Percentiles rank a stretch among this genome's conserved stretches.
phyloP scores from a whole-genome alignment of 2,888 invertebrate species.

The Timema cristinae region DNA sequence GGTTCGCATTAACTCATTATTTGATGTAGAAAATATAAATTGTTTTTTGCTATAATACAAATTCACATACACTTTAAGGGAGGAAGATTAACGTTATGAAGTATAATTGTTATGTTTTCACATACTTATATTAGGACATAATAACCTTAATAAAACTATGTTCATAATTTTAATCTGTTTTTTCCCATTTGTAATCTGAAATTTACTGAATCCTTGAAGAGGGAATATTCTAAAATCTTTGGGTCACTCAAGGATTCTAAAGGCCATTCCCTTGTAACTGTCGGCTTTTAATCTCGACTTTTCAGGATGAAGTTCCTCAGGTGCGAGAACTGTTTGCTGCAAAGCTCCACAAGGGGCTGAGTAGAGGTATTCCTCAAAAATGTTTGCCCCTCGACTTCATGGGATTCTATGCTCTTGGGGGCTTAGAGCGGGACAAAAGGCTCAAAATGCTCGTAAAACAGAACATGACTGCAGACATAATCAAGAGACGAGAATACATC shows the following conservation, averaged over 20 bases:
- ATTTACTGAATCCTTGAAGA: conserved; percentile 14
- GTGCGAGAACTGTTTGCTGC: conserved; percentile 85
- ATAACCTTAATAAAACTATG: too few species aligned
- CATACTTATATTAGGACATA: too few species aligned
- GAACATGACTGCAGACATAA: conserved; percentile 84
- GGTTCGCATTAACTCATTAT: too few species aligned
- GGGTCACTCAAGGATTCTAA: too few species aligned
- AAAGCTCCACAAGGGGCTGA: conserved; percentile 87
- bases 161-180: neutral
- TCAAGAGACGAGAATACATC: conserved; percentile 84
- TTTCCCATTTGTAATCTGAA: conserved; percentile 20
- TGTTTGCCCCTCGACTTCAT: conserved; percentile 94
- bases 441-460: conserved; percentile 64
- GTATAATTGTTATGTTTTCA: too few species aligned
- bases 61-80: too few species aligned
- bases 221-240: too few species aligned
- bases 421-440: conserved; percentile 81
- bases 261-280: neutral
- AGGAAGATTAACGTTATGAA: too few species aligned
- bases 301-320: conserved; percentile 62
- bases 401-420: conserved; percentile 90
- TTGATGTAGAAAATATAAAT: too few species aligned
- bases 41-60: too few species aligned
- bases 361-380: conserved; percentile 79
- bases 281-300: conserved; percentile 20